These are phyloP conservation scores for Actinia tenebrosa DNA, from an alignment of 64 coral and sea anemone species.

Conservation along the genomic window DNA sequence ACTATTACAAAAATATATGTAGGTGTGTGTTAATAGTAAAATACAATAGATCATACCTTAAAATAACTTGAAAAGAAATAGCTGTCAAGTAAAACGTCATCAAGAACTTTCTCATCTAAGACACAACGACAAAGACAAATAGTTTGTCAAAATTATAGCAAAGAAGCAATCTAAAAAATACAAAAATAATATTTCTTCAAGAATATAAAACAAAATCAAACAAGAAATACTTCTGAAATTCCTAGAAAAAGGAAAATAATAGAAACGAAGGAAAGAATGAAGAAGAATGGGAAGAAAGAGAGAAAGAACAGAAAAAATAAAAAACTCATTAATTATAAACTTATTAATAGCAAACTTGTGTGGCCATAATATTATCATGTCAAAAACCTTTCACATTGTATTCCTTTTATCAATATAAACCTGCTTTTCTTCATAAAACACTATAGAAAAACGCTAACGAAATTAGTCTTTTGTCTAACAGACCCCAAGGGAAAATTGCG, in stretches of 20 bases:
- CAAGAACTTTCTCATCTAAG: constrained; percentile 82
- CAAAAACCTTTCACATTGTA: neutral
- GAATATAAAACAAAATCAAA: too few relatives aligned
- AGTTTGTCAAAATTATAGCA: too few relatives aligned
- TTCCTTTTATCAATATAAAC: neutral
- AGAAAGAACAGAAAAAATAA: too few relatives aligned
- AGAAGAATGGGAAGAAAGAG: too few relatives aligned
- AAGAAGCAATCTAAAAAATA: too few relatives aligned
- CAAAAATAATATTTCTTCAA: too few relatives aligned
- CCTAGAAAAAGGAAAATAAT: too few relatives aligned
- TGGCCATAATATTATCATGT: neutral
- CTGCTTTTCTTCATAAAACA: neutral
- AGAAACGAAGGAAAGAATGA: too few relatives aligned
- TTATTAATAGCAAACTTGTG: neutral
- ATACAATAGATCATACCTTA: constrained; percentile 50
- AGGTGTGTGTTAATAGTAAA: too few relatives aligned
- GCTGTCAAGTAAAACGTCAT: constrained; percentile 88
- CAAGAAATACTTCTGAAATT: too few relatives aligned
- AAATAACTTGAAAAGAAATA: constrained; percentile 99
- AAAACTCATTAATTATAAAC: too few relatives aligned
- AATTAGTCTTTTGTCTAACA: neutral
- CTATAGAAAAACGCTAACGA: neutral
- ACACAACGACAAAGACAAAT: neutral
- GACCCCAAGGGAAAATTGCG: neutral
- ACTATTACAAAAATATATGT: too few relatives aligned